These are phyloP conservation scores for Muraenolepis orangiensis DNA, from an alignment of 2,797 vertebrate species.

Conservation along the genomic window DNA sequence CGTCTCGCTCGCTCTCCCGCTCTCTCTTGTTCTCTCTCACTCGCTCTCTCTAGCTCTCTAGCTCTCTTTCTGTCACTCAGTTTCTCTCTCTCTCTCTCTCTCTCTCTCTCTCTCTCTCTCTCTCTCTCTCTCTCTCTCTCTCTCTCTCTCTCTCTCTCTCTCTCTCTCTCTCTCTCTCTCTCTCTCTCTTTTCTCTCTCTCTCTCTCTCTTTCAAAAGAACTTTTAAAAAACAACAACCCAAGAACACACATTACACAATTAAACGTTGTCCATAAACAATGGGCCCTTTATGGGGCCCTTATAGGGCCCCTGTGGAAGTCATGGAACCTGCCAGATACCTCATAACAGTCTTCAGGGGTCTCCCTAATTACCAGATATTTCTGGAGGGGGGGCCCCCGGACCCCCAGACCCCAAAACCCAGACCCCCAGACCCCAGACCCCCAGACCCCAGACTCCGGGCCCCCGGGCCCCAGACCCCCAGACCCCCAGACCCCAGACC, in stretches of 20 bases:
- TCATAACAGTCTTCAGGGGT: constrained; percentile 27
- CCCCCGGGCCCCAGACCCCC: constrained; percentile 12
- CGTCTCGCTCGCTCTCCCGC: no score
- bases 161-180: no score
- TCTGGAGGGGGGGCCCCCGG: constrained; percentile 20
- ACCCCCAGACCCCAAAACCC: constrained; percentile 13
- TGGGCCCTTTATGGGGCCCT: no score
- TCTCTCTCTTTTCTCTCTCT: no score
- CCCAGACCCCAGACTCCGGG: constrained; percentile 22
- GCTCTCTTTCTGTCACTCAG: no score
- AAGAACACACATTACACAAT: no score
- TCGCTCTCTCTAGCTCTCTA: no score
- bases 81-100: neutral
- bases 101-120: neutral
- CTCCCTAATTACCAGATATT: constrained; percentile 49
- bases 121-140: neutral
- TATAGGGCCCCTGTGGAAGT: neutral
- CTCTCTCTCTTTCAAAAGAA: no score
- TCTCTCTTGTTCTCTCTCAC: no score
- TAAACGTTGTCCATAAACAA: neutral
- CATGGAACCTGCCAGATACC: neutral
- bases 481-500: no score
- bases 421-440: constrained; percentile 19
- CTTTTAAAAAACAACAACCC: no score
- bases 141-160: no score